These are phyloP conservation scores for Selenia dentaria DNA, from an alignment of 2,888 invertebrate genomes.

Conservation along the genomic window DNA sequence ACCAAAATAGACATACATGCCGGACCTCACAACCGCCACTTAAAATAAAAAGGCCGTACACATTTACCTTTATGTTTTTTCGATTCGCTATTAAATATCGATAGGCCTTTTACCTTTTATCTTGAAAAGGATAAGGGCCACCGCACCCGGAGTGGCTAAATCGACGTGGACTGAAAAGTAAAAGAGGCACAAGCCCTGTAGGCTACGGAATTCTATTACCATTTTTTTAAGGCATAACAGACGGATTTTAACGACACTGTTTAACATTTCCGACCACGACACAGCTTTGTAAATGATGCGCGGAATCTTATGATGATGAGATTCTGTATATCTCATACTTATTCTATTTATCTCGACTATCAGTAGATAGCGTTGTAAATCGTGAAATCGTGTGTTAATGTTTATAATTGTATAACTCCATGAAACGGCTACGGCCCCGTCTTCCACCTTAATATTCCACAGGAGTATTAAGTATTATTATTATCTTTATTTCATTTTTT, in stretches of 20 bases:
- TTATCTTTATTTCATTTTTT: too few species aligned
- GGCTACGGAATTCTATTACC: conserved; percentile 22
- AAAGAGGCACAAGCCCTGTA: conserved; percentile 14
- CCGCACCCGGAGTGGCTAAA: conserved; percentile 32
- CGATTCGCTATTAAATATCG: conserved; percentile 34
- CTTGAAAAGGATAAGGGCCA: conserved; percentile 38
- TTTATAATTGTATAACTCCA: too few species aligned
- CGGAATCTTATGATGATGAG: conserved; percentile 9
- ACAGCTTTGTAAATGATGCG: conserved; percentile 7
- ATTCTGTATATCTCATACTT: too few species aligned
- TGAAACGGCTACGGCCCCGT: too few species aligned
- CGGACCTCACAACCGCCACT: conserved; percentile 2
- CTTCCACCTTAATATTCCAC: too few species aligned
- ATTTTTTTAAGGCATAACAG: conserved; percentile 10
- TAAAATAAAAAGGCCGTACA: conserved; percentile 19
- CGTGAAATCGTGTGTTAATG: too few species aligned
- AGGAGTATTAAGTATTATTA: too few species aligned
- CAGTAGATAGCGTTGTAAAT: too few species aligned
- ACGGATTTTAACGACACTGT: conserved; percentile 7
- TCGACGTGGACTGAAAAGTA: conserved; percentile 30
- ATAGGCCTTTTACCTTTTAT: conserved; percentile 32
- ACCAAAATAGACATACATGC: not conserved
- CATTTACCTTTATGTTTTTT: conserved; percentile 31
- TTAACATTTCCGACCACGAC: conserved; percentile 10
- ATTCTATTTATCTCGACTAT: too few species aligned